Evolutionary conservation across 2,113 vertebrate species (phyloP).

Genomic region (Tragelaphus strepsiceros): DNA sequence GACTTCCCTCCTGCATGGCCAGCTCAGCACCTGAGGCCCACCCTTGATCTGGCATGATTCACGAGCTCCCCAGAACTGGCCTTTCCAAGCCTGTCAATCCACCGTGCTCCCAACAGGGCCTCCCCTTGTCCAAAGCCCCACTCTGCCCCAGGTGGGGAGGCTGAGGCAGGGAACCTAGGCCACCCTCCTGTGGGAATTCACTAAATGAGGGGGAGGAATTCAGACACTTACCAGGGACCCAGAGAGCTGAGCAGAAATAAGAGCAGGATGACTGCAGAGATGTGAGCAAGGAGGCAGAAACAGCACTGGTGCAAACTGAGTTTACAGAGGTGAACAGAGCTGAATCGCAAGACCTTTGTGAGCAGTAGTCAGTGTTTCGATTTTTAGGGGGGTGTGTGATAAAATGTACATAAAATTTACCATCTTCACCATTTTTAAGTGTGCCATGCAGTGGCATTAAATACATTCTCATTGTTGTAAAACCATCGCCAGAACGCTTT

Average conservation of each 20-base stretch:
- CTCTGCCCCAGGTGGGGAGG: neutral
- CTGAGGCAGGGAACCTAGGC: neutral
- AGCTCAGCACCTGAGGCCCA: neutral
- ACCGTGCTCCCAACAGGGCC: neutral
- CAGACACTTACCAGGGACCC: neutral
- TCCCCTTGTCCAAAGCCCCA: neutral
- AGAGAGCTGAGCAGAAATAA: neutral
- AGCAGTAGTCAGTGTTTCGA: neutral
- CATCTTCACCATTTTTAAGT: neutral
- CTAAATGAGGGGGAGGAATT: neutral
- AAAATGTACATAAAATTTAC: neutral
- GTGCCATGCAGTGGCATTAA: neutral
- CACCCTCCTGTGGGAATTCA: neutral
- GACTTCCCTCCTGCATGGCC: neutral
- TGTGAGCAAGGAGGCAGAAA: neutral
- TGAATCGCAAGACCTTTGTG: neutral
- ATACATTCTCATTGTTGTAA: neutral
- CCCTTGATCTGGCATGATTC: neutral
- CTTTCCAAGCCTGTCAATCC: rapidly evolving
- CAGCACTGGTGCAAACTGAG: neutral
- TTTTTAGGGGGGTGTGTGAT: neutral
- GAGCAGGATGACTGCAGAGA: neutral
- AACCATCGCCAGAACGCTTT: neutral
- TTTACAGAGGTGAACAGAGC: neutral
- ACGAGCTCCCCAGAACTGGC: neutral